phyloP scores from a whole-genome alignment of 2,113 vertebrate species.

The Mionectes macconnelli region DNA sequence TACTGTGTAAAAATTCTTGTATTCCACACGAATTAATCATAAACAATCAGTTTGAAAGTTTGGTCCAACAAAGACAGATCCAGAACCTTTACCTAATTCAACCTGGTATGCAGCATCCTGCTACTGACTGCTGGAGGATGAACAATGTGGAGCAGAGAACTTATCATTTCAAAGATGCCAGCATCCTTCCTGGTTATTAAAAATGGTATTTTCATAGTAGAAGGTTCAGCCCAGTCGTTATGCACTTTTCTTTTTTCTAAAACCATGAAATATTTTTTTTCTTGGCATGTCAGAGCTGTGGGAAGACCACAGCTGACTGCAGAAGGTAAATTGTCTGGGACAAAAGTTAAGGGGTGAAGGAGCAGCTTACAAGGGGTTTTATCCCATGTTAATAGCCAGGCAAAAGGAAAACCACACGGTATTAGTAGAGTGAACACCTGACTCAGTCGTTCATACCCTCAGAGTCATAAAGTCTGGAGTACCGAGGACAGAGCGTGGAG shows the following conservation, averaged over 20 bases:
- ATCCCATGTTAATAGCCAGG: conserved; percentile 61
- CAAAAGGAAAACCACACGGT: conserved; percentile 41
- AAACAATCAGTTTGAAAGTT: not conserved
- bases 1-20: not conserved
- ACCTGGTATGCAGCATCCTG: not conserved
- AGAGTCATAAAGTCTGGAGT: conserved; percentile 78
- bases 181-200: not conserved
- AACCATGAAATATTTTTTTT: not conserved
- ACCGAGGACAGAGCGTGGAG: conserved; percentile 77
- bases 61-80: not conserved
- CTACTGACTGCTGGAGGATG: not conserved
- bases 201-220: not conserved
- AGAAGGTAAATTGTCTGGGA: not conserved
- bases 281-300: not conserved
- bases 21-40: not conserved
- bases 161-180: not conserved
- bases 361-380: conserved; percentile 13
- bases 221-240: not conserved
- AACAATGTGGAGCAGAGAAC: not conserved
- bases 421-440: conserved; percentile 72
- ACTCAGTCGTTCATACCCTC: conserved; percentile 78
- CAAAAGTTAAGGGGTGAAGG: not conserved
- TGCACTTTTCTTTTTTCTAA: not conserved
- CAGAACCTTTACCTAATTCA: not conserved
- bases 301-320: not conserved